A percentile compares a stretch with the other conserved stretches of the same genome.
These are phyloP conservation scores for Orthonyx spaldingii DNA, from an alignment of 2,113 vertebrate genomes.

Conservation along the genomic window DNA sequence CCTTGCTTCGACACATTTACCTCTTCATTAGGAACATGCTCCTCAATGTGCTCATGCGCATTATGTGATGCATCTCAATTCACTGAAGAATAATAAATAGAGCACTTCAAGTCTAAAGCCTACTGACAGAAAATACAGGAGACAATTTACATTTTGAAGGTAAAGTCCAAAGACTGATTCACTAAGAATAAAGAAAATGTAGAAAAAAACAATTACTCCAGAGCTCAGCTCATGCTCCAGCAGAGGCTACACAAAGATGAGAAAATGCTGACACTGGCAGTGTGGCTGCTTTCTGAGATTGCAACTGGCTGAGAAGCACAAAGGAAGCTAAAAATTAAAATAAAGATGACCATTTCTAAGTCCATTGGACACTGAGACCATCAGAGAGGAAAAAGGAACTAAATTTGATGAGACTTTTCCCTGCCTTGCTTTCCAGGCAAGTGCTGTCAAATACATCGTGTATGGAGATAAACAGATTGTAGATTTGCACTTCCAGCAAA, in stretches of 20 bases:
- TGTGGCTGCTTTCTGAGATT: neutral
- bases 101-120: neutral
- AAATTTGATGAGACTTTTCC: neutral
- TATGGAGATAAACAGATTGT: constrained; percentile 41
- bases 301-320: neutral
- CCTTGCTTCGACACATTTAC: neutral
- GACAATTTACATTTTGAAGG: neutral
- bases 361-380: neutral
- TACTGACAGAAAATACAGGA: neutral
- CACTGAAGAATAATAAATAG: neutral
- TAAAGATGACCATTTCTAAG: neutral
- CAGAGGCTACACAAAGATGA: neutral
- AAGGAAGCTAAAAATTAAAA: constrained; percentile 25
- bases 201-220: neutral
- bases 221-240: fast-evolving
- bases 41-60: neutral
- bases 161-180: neutral
- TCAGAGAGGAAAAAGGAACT: neutral
- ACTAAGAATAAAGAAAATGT: neutral
- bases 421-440: constrained; percentile 35
- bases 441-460: neutral
- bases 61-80: neutral
- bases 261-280: neutral
- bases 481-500: constrained; percentile 49
- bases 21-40: neutral